Evolutionary conservation across 2,888 invertebrate species (phyloP).

Genomic region (Smittia aterrima): DNA sequence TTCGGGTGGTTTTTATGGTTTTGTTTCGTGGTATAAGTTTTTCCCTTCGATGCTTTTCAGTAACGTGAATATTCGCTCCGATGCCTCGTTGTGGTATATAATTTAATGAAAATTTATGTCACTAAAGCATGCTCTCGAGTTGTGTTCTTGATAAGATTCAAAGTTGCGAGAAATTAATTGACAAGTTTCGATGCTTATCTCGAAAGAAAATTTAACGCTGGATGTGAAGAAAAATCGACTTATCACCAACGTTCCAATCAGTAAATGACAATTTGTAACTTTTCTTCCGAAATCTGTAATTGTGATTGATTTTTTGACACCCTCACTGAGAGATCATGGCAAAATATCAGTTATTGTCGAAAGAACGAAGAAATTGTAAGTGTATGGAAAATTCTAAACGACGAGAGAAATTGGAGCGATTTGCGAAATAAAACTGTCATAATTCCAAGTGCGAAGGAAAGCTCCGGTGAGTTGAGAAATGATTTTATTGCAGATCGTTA

Average conservation of each 20-base stretch:
- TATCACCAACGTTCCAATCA: too few relatives aligned
- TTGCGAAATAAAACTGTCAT: too few relatives aligned
- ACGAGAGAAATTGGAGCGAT: too few relatives aligned
- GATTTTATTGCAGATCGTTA: too few relatives aligned
- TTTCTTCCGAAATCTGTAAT: slow-evolving; percentile 33
- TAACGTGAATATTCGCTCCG: not conserved
- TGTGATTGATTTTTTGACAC: slow-evolving; percentile 33
- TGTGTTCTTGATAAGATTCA: slow-evolving; percentile 8
- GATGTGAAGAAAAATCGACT: too few relatives aligned
- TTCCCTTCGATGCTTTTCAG: not conserved
- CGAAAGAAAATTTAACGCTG: too few relatives aligned
- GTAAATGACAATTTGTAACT: slow-evolving; percentile 27
- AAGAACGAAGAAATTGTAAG: too few relatives aligned
- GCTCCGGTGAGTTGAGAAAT: too few relatives aligned
- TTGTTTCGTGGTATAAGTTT: slow-evolving; percentile 35
- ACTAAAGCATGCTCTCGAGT: not conserved
- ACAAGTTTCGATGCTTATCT: not conserved
- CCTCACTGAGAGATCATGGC: not conserved
- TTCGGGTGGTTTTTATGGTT: slow-evolving; percentile 40
- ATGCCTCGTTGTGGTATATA: slow-evolving; percentile 16
- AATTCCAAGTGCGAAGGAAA: too few relatives aligned
- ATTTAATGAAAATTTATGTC: slow-evolving; percentile 41
- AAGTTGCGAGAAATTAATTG: slow-evolving; percentile 2
- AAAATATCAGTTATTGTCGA: not conserved
- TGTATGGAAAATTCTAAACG: too few relatives aligned